These are phyloP conservation scores for Chironomus riparius DNA, from an alignment of 2,888 invertebrate genomes.

Conservation along the genomic window DNA sequence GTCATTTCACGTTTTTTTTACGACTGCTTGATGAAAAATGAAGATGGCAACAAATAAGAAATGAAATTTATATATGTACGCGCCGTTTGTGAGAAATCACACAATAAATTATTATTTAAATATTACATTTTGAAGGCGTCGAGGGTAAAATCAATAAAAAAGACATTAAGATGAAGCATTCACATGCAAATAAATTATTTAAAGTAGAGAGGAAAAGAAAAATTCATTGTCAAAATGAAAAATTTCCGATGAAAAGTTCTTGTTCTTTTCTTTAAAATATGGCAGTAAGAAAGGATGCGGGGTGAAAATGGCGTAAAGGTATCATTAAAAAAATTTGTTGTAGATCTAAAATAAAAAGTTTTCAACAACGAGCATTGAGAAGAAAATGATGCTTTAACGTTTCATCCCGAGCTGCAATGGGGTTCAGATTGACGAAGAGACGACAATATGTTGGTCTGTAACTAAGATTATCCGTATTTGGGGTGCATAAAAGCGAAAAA, in stretches of 20 bases:
- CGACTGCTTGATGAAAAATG: not conserved
- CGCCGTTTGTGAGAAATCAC: constrained; percentile 9
- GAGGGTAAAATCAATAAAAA: constrained; percentile 15
- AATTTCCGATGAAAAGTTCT: constrained; percentile 1
- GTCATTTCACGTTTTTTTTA: not conserved
- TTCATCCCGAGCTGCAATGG: too few species aligned
- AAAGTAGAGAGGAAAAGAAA: constrained; percentile 6
- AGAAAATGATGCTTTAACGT: too few species aligned
- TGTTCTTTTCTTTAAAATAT: not conserved
- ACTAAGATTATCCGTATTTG: too few species aligned
- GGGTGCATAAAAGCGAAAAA: too few species aligned
- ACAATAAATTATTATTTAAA: constrained; percentile 19
- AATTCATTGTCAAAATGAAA: constrained; percentile 6
- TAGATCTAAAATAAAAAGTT: not conserved
- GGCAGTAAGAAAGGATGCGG: not conserved
- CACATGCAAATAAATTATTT: not conserved
- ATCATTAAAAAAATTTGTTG: not conserved
- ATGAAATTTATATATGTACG: not conserved
- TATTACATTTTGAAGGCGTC: not conserved
- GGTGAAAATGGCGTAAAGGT: not conserved
- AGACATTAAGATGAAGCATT: constrained; percentile 6
- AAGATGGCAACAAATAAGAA: not conserved
- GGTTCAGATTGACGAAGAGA: too few species aligned
- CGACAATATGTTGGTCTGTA: too few species aligned
- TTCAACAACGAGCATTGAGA: too few species aligned